A percentile compares a stretch with the other conserved stretches of the same genome.
phyloP scores from a whole-genome alignment of 2,888 invertebrate genomes.

The Melanargia galathea region DNA sequence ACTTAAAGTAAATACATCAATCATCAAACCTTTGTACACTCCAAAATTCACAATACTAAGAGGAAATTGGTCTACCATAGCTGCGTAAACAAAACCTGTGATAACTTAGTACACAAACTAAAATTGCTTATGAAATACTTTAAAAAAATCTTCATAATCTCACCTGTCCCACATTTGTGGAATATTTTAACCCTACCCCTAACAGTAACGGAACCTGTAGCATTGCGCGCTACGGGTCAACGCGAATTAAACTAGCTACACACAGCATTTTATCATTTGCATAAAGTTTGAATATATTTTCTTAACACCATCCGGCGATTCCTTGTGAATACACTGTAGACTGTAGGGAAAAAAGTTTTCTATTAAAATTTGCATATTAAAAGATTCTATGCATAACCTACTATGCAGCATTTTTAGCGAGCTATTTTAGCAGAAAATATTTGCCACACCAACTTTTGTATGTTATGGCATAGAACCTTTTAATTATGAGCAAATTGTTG shows the following conservation, averaged over 20 bases:
- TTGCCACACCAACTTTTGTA: slow-evolving; percentile 15
- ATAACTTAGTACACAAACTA: slow-evolving; percentile 54
- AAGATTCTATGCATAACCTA: slow-evolving; percentile 72
- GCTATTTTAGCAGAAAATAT: slow-evolving; percentile 8
- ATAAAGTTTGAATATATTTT: slow-evolving; percentile 71
- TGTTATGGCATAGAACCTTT: slow-evolving; percentile 72
- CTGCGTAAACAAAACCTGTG: slow-evolving; percentile 37
- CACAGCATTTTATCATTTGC: slow-evolving; percentile 73
- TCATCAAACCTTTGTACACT: neutral
- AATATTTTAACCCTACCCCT: slow-evolving; percentile 77
- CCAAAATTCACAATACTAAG: neutral
- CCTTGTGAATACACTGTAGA: slow-evolving; percentile 79
- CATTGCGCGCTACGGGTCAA: slow-evolving; percentile 83
- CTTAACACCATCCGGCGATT: slow-evolving; percentile 76
- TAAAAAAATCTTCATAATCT: slow-evolving; percentile 77
- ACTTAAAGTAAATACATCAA: neutral
- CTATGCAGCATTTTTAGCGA: slow-evolving; percentile 10
- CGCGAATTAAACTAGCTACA: slow-evolving; percentile 79
- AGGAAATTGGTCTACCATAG: slow-evolving; percentile 43
- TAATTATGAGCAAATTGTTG: slow-evolving; percentile 65
- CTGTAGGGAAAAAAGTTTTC: slow-evolving; percentile 81
- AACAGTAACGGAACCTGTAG: slow-evolving; percentile 80
- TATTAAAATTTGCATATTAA: slow-evolving; percentile 76
- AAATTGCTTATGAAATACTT: slow-evolving; percentile 71
- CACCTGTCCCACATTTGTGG: slow-evolving; percentile 80